phyloP scores from a whole-genome alignment of 2,888 invertebrate species.

The Holacanthella duospinosa region DNA sequence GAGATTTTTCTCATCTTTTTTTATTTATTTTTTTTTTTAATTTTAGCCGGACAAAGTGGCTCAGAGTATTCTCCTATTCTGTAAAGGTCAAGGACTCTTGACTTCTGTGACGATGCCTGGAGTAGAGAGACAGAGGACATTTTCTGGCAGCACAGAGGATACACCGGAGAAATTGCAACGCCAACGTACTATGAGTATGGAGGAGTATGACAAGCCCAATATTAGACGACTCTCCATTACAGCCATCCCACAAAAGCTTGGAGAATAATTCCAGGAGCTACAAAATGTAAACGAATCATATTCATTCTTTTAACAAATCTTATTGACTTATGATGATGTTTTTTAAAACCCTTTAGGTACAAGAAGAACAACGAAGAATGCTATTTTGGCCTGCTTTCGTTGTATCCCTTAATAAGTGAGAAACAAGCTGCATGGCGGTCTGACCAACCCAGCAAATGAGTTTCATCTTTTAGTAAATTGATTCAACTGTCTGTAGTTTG shows the following conservation, averaged over 20 bases:
- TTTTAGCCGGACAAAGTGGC: conserved; percentile 74
- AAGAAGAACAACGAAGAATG: too few species aligned
- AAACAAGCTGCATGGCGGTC: too few species aligned
- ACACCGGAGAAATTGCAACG: conserved; percentile 42
- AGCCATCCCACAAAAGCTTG: conserved; percentile 36
- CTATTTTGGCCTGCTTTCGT: too few species aligned
- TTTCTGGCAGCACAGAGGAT: conserved; percentile 47
- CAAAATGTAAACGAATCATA: too few species aligned
- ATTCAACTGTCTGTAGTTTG: too few species aligned
- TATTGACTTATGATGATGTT: too few species aligned
- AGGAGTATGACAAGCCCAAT: conserved; percentile 71
- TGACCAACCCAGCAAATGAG: too few species aligned
- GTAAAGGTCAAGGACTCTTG: conserved; percentile 73
- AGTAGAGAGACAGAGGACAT: conserved; percentile 59
- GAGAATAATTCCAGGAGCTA: too few species aligned
- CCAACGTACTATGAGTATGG: conserved; percentile 62
- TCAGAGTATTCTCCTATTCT: conserved; percentile 73
- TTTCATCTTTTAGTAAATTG: too few species aligned
- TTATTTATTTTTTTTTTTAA: conserved; percentile 9
- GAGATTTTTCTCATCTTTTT: not conserved
- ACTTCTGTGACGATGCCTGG: conserved; percentile 73
- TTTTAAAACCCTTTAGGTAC: too few species aligned
- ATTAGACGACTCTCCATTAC: conserved; percentile 61
- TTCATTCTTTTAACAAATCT: too few species aligned
- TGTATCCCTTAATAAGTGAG: too few species aligned